Percentiles rank a stretch among this genome's conserved stretches.
These are phyloP conservation scores for Norana najaformis DNA, from an alignment of 2,888 invertebrate species.

Conservation along the genomic window DNA sequence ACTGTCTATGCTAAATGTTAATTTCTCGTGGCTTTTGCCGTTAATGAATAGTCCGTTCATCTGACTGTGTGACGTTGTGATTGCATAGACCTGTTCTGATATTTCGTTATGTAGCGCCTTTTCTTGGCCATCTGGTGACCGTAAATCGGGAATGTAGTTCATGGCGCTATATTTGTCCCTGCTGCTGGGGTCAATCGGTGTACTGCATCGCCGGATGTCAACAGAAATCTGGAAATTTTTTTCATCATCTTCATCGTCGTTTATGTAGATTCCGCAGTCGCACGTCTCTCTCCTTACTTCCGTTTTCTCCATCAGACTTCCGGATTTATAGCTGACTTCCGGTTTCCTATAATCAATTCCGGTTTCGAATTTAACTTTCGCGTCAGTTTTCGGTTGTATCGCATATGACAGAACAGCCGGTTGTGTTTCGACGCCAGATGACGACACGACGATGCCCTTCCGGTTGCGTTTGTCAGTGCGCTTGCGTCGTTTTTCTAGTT, in stretches of 20 bases:
- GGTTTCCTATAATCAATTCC: background rate
- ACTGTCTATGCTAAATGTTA: slow-evolving; percentile 10
- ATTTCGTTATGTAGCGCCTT: background rate
- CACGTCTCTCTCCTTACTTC: background rate
- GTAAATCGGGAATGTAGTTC: background rate
- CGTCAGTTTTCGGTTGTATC: background rate
- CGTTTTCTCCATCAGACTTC: background rate
- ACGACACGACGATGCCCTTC: background rate
- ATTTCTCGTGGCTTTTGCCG: background rate
- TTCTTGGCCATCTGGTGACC: background rate
- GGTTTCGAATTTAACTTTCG: background rate
- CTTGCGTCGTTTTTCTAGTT: background rate
- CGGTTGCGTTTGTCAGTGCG: background rate
- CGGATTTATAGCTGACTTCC: background rate
- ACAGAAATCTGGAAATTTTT: background rate
- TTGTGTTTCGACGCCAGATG: background rate
- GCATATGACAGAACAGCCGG: background rate
- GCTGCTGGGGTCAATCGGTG: background rate
- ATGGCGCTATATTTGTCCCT: background rate
- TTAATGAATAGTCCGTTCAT: background rate
- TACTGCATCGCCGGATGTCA: background rate
- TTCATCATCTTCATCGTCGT: background rate
- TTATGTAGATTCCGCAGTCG: background rate
- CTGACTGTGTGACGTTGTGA: background rate
- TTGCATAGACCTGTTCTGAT: background rate